Base-by-base conservation (phyloP, 2,113 vertebrate genomes). In the Carassius gibelio region DNA sequence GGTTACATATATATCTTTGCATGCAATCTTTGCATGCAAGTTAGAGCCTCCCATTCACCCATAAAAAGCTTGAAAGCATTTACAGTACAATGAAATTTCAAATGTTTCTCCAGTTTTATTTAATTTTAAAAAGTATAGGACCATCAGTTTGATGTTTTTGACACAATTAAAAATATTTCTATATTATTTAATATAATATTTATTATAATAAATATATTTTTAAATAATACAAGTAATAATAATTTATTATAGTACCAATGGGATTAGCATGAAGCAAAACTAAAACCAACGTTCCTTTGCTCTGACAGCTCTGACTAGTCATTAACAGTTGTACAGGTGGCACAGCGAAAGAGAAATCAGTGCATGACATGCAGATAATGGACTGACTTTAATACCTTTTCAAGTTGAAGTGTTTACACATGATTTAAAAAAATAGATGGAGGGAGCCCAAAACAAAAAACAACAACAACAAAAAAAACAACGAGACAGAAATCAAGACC, bases 381-480 rank as follows among this genome's bases (percentile, higher is more conserved):
- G 93, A 93, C 93, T 94, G 95, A 95, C 91, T 95, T 95, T 97
- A 96, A 96, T 97, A 98, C 95, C 97, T 92, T 93, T 95, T 81
- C 72, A 96, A 97, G 92, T 97, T 96, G 97, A 97, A 96, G 95
- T 96, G 94, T 96, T 98, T 96, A 97, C 97, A 97, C 96, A 97
- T 97, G 96, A 95, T 98, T 98, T 97, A 98, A 99, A 99, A 98
- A 99, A 98, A 98, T 98, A 98, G 93, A 95, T 95, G 95, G 94
- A 94, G 96, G 94, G 81, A 95, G 95, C 94, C 96, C 96, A 95
- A 93, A 92, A 30, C 96, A 95, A 93, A 92, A 89, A 92, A 30
- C 77, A 59, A 34, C 19, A 30, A 88, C 52, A 26, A 96, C 95
- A 93, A 92, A 89, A 92, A 30, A 82, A 59, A 34, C 19, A 30